phyloP scores from a whole-genome alignment of 2,888 invertebrate genomes.

The Coremacera marginata region DNA sequence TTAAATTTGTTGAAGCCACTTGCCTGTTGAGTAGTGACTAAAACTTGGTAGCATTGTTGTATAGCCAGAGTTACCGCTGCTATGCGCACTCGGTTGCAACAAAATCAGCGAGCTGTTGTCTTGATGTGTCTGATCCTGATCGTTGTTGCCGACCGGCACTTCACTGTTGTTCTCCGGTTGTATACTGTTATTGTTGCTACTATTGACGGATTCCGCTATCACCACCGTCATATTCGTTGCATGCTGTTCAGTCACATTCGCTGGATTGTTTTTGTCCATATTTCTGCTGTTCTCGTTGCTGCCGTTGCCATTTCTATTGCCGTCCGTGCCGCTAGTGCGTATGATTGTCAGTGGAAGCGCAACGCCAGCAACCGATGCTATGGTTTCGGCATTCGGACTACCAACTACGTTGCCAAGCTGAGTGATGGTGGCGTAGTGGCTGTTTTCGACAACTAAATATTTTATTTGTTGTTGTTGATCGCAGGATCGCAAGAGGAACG shows the following conservation, averaged over 20 bases:
- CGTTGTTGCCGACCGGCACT: constrained; percentile 27
- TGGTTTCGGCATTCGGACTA: neutral
- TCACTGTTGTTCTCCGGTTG: constrained; percentile 47
- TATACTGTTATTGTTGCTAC: constrained; percentile 41
- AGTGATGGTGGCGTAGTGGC: constrained; percentile 53
- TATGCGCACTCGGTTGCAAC: constrained; percentile 71
- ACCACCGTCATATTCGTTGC: constrained; percentile 43
- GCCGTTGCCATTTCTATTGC: constrained; percentile 42
- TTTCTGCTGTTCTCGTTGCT: constrained; percentile 39
- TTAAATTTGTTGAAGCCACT: neutral
- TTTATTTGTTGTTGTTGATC: neutral
- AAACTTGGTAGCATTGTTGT: constrained; percentile 77
- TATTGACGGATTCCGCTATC: constrained; percentile 35
- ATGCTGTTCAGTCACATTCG: constrained; percentile 23
- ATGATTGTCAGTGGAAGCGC: constrained; percentile 53
- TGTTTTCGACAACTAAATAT: constrained; percentile 53
- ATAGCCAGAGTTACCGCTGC: constrained; percentile 60
- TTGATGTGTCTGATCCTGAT: constrained; percentile 28
- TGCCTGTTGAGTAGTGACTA: constrained; percentile 72
- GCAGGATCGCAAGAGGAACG: neutral
- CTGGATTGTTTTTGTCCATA: constrained; percentile 1
- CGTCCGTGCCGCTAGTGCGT: constrained; percentile 41
- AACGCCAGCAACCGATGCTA: constrained; percentile 52
- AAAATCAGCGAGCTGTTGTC: constrained; percentile 68
- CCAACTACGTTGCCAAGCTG: constrained; percentile 51